Percentiles rank a stretch among this genome's conserved stretches.
These are phyloP conservation scores for Ammospiza nelsoni DNA, from an alignment of 2,113 vertebrate species.

Conservation along the genomic window DNA sequence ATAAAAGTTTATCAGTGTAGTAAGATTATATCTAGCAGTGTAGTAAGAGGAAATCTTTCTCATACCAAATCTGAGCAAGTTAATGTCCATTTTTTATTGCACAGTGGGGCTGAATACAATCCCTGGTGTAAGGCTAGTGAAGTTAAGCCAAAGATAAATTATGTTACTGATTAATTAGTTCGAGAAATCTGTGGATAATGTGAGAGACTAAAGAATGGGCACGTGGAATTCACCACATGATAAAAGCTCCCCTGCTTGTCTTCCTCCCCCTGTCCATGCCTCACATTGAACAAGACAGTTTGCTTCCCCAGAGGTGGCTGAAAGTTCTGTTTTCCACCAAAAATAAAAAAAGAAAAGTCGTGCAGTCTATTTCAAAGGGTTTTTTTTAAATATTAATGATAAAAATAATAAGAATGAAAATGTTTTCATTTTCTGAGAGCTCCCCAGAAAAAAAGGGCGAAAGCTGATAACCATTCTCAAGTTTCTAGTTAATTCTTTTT, in stretches of 20 bases:
- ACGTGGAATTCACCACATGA: not conserved
- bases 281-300: not conserved
- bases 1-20: not conserved
- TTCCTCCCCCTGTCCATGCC: not conserved
- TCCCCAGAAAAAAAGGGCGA: not conserved
- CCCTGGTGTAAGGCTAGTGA: not conserved
- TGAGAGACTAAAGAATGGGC: not conserved
- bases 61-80: not conserved
- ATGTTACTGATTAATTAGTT: not conserved
- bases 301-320: not conserved
- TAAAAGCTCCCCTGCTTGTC: not conserved
- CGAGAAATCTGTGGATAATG: not conserved
- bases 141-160: not conserved
- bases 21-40: not conserved
- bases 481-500: conserved; percentile 36
- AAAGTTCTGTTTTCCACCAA: not conserved
- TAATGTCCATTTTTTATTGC: not conserved
- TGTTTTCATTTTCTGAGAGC: not conserved
- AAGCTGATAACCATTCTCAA: not conserved
- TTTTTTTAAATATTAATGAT: not conserved
- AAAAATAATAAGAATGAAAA: not conserved
- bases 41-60: not conserved
- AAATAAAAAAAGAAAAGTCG: not conserved
- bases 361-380: not conserved
- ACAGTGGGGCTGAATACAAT: not conserved